Base-by-base conservation (phyloP, 23 tunicate species). In the Halocynthia roretzi region DNA sequence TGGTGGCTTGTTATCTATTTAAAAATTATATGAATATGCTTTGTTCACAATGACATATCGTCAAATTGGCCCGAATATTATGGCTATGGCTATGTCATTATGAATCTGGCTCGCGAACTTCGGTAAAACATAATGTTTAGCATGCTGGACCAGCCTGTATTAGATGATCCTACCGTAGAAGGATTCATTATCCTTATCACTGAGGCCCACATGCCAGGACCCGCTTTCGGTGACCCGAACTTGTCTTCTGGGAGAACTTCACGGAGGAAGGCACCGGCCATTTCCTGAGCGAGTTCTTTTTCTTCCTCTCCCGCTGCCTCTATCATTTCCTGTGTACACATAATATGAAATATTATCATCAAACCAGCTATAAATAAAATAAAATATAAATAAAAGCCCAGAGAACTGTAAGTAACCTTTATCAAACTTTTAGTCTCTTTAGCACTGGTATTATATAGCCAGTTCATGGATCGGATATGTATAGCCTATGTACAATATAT, bases 201-300 rank as follows among this genome's bases (percentile, higher is more conserved):
- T 19, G 95, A 87, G 6, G 99, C 83, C 99, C 99, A 94, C 99
- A 94, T 94, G 60, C 95, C 99, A 21, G 84, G 85, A 6, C 99
- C 99, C 52, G 99, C 99, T 74, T 88, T 88, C 14, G 99, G 94
- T 0, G 99, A 74, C 18, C 99, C 96, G 49, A 94, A 94, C 31
- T 88, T 84, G 70, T 84, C 95, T 60, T 94, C 96, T 21, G 99
- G 99, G 22, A 88, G 61, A 67, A 64, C 57, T 56, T 94, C 96
- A 10, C 91, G 85, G 53, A 93, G 78, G 71, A 94, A 88, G 7
- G 96, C 87, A 31, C 90, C 90, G 10, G 95, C 94, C 95, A 94
- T 94, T 66, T 94, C 99, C 2, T 89, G 84, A 0, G 95, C 95
- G 6, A 94, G 84, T 15, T 88, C 99, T 68, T 77, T 65, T 56